Evolutionary conservation across 1,140 invertebrate genomes (phyloP).

Genomic region (Anadara kagoshimensis): DNA sequence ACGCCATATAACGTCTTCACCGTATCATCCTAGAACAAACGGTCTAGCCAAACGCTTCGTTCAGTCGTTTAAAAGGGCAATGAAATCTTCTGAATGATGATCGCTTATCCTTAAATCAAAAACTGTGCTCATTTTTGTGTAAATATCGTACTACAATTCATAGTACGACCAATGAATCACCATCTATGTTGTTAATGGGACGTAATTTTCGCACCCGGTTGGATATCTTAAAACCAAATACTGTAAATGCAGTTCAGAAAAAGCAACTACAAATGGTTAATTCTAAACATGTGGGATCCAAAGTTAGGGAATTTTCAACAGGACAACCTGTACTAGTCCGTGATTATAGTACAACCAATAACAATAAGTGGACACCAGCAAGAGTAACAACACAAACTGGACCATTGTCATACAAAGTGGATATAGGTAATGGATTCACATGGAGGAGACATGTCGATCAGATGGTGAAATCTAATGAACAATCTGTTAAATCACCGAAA

Average conservation of each 20-base stretch:
- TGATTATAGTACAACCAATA: constrained; percentile 15
- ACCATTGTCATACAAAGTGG: constrained; percentile 15
- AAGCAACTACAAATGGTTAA: constrained; percentile 6
- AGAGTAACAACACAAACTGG: background rate
- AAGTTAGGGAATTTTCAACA: constrained; percentile 1
- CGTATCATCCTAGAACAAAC: constrained; percentile 33
- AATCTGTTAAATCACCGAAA: background rate
- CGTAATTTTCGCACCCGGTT: constrained; percentile 15
- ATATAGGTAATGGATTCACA: background rate
- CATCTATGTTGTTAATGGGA: constrained; percentile 8
- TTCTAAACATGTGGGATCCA: background rate
- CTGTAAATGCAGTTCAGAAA: background rate
- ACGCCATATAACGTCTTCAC: constrained; percentile 45
- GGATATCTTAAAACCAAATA: constrained; percentile 21
- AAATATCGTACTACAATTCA: constrained; percentile 39
- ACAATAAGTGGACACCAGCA: background rate
- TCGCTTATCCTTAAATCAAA: constrained; percentile 1
- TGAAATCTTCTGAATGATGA: constrained; percentile 27
- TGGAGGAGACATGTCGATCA: constrained; percentile 25
- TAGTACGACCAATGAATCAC: constrained; percentile 11
- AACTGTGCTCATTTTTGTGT: constrained; percentile 26
- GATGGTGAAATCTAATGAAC: background rate
- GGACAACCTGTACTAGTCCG: constrained; percentile 11
- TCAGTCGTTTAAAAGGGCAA: constrained; percentile 33
- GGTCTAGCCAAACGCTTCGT: constrained; percentile 41